Conservation (phyloP, 1,140 invertebrate genomes). For the Ceratitis capitata region DNA sequence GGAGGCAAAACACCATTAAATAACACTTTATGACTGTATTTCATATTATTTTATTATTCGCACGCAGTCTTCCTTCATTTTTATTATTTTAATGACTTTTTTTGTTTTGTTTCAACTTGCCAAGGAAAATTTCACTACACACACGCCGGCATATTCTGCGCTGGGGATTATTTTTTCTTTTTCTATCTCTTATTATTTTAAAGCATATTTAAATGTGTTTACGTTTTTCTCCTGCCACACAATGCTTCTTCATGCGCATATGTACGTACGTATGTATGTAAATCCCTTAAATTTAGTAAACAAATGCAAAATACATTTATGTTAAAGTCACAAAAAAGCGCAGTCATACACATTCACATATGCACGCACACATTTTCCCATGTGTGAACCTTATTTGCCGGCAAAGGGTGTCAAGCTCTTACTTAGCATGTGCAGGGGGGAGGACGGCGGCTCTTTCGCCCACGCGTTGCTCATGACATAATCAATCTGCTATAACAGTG, state of each 20-base stretch:
- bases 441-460: not conserved
- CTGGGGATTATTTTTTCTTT: not conserved
- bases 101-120: slow-evolving; percentile 1
- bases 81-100: not conserved
- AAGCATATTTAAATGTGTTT: slow-evolving; percentile 17
- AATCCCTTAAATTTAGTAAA: slow-evolving; percentile 8
- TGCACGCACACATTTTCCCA: not conserved
- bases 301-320: not conserved
- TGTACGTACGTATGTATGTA: not conserved
- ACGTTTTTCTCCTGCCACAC: not conserved
- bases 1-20: slow-evolving; percentile 64
- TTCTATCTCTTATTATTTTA: slow-evolving; percentile 10
- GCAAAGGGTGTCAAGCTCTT: too few species aligned
- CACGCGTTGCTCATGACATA: not conserved
- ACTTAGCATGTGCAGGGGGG: too few species aligned
- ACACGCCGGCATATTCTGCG: not conserved
- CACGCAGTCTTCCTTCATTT: not conserved
- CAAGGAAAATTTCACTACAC: not conserved
- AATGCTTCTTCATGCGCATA: too few species aligned
- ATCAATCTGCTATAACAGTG: not conserved
- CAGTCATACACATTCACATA: not conserved
- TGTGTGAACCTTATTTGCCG: too few species aligned
- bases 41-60: slow-evolving; percentile 39
- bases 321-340: not conserved
- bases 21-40: slow-evolving; percentile 64